Evolutionary conservation across 2,888 invertebrate species (phyloP), one percentile per base, ranked within the genome.

Genomic region (Melanargia galathea): DNA sequence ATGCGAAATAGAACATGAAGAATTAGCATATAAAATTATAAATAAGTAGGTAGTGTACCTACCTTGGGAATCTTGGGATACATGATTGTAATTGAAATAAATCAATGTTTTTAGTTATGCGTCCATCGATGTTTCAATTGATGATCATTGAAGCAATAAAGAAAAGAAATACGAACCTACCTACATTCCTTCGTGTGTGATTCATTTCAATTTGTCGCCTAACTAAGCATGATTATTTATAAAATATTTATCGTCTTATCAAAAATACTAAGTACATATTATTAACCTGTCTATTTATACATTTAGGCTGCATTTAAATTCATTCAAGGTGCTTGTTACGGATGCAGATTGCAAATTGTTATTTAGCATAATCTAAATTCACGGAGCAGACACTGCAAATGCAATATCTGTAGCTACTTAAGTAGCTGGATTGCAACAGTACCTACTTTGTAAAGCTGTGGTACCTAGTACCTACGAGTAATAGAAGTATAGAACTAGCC

Each of bases 91-190:
- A 13, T 38, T n/a, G n/a, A 38, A 35, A 38, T 38, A 6, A 38
- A n/a, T 38, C 38, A 38, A 38, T 40, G 16, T 40, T n/a, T 40
- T 40, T 0, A 38, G 38, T 13, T 7, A 6, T 30, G 8, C 4
- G 24, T 26, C 13, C 3, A 13, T 33, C 18, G 30, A 51, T 11
- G 16, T 33, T 30, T 18, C 22, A 54, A 54, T 35, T 54, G 20
- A 54, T 2, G 11, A 13, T 38, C 54, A 33, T 22, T 38, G 11
- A 35, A 38, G 5, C 54, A 22, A 54, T 38, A 20, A n/a, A 38
- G n/a, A 54, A 54, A 38, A 35, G 20, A 54, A 54, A 33, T 52
- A 18, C 20, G 10, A 5, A 35, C 40, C 6, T 40, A 16, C n/a
- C n/a, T n/a, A 48, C 18, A 33, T 20, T 30, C 13, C 11, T 7